Conservation (phyloP, 2,888 invertebrate genomes). For the Phrixothrix hirtus region DNA sequence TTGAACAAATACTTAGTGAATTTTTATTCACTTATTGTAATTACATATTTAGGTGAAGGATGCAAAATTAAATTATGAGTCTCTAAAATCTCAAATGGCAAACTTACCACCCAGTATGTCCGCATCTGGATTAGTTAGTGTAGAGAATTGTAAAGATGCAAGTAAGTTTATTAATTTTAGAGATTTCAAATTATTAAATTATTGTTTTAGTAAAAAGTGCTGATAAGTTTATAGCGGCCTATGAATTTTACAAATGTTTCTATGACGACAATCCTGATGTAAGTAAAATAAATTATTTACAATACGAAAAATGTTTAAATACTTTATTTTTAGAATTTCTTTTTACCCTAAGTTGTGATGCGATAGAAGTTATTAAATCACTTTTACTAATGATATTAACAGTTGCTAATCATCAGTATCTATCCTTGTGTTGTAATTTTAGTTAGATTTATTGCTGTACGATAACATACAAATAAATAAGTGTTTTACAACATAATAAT, state of each 20-base stretch:
- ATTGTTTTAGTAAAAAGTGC: slow-evolving; percentile 7
- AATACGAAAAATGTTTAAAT: neutral
- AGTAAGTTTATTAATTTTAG: too few species aligned
- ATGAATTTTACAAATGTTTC: slow-evolving; percentile 22
- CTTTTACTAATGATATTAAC: too few species aligned
- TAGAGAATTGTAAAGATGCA: slow-evolving; percentile 12
- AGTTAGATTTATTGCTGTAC: too few species aligned
- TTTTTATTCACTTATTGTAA: too few species aligned
- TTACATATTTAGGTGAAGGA: slow-evolving; percentile 17
- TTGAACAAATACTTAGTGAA: too few species aligned
- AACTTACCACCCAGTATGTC: slow-evolving; percentile 8
- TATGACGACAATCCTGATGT: slow-evolving; percentile 21
- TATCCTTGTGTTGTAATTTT: too few species aligned
- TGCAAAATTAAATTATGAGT: slow-evolving; percentile 14
- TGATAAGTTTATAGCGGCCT: slow-evolving; percentile 13
- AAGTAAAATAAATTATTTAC: slow-evolving; percentile 7
- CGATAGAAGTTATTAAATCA: neutral
- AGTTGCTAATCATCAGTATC: too few species aligned
- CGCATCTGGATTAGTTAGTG: neutral
- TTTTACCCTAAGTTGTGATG: slow-evolving; percentile 1
- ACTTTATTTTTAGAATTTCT: slow-evolving; percentile 5
- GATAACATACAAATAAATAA: too few species aligned
- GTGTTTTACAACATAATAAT: too few species aligned
- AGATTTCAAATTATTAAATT: too few species aligned
- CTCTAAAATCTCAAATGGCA: slow-evolving; percentile 3